phyloP scores from a whole-genome alignment of 1,140 invertebrate genomes.

The Oncopodura yosiiana region DNA sequence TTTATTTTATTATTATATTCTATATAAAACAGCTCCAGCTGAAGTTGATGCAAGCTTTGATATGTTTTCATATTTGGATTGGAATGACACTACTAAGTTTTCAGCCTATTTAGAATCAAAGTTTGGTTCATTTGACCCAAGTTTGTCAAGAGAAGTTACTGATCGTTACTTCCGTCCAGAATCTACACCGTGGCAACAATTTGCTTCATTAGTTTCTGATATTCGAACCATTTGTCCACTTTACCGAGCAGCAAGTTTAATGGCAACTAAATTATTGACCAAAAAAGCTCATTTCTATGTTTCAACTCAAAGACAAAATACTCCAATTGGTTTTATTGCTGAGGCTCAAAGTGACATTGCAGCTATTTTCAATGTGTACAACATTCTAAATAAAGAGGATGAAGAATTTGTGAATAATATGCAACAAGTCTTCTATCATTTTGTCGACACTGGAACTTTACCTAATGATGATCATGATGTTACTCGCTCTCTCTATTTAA shows the following conservation, averaged over 20 bases:
- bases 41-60: conserved; percentile 27
- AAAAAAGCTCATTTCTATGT: conserved; percentile 59
- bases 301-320: conserved; percentile 46
- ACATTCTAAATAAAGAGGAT: conserved; percentile 57
- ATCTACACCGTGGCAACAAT: conserved; percentile 29
- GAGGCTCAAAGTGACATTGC: conserved; percentile 59
- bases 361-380: conserved; percentile 65
- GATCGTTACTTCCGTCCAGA: conserved; percentile 27
- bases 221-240: conserved; percentile 69
- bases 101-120: conserved; percentile 26
- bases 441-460: conserved; percentile 50
- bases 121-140: conserved; percentile 21
- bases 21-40: conserved; percentile 19
- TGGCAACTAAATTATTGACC: conserved; percentile 44
- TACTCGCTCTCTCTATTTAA: conserved; percentile 36
- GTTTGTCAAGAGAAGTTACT: conserved; percentile 18
- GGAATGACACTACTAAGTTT: conserved; percentile 24
- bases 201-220: conserved; percentile 57
- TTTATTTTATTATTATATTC: no score
- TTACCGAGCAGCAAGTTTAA: conserved; percentile 44
- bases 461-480: conserved; percentile 52
- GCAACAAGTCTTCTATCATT: conserved; percentile 70
- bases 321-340: conserved; percentile 43
- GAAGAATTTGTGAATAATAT: conserved; percentile 63
- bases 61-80: conserved; percentile 28